phyloP scores from a whole-genome alignment of 2,888 invertebrate species.

The Papilio gigon region DNA sequence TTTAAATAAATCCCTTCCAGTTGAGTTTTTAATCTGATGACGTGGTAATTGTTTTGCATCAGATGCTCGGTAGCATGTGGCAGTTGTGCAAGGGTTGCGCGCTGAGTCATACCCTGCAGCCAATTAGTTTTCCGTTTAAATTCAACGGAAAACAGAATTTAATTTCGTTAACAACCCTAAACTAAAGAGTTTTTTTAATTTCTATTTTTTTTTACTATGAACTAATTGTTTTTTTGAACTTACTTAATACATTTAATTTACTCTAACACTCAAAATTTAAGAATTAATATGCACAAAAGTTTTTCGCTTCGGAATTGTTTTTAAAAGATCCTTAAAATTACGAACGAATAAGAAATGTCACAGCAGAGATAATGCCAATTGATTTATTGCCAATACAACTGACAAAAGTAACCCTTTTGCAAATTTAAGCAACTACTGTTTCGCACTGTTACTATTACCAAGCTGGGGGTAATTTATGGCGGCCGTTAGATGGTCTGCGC shows the following conservation, averaged over 20 bases:
- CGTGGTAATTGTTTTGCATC: conserved; percentile 25
- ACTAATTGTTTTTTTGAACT: background rate
- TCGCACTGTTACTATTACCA: conserved; percentile 67
- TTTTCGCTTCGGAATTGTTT: background rate
- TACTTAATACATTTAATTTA: background rate
- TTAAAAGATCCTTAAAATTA: conserved; percentile 29
- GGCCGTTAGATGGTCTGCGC: conserved; percentile 69
- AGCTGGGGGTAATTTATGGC: conserved; percentile 69
- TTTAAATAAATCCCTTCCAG: too few relatives aligned
- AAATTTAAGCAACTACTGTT: conserved; percentile 71
- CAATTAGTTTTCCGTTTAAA: background rate
- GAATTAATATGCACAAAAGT: background rate
- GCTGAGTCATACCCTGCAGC: conserved; percentile 30
- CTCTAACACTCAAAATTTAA: too few relatives aligned
- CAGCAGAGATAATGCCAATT: conserved; percentile 42
- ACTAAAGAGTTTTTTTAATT: background rate
- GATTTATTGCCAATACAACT: conserved; percentile 48
- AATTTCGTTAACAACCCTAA: conserved; percentile 21
- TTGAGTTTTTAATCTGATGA: conserved; percentile 13
- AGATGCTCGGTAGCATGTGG: conserved; percentile 6
- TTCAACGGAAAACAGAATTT: conserved; percentile 10
- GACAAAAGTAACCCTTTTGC: conserved; percentile 59
- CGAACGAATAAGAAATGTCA: conserved; percentile 49
- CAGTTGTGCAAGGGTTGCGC: conserved; percentile 30
- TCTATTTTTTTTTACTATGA: too few relatives aligned